phyloP scores from a whole-genome alignment of 2,888 invertebrate species.

The Melipona bicolor region DNA sequence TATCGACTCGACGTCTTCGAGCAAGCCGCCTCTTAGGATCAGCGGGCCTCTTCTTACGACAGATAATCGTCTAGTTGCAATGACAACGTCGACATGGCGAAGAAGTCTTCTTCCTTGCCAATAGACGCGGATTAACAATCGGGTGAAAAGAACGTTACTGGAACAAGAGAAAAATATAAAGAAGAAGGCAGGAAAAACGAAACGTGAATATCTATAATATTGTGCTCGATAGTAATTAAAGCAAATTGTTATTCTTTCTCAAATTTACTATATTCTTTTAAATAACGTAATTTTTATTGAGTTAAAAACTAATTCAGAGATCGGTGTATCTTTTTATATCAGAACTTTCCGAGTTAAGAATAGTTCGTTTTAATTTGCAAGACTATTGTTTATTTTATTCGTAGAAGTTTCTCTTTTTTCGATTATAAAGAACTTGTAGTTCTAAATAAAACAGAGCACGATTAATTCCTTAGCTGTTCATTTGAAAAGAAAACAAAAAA shows the following conservation, averaged over 20 bases:
- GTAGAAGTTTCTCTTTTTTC: neutral
- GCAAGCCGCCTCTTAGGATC: constrained; percentile 67
- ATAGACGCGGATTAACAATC: constrained; percentile 49
- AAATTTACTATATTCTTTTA: constrained; percentile 6
- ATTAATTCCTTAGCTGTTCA: constrained; percentile 7
- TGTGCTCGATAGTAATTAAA: constrained; percentile 21
- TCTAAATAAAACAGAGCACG: constrained; percentile 11
- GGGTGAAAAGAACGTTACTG: constrained; percentile 37
- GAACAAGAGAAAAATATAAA: constrained; percentile 30
- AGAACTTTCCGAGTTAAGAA: neutral
- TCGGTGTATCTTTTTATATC: neutral
- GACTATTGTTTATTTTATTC: neutral
- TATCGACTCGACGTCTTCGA: constrained; percentile 60
- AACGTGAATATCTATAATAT: constrained; percentile 2
- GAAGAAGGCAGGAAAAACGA: constrained; percentile 12
- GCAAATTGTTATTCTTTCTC: constrained; percentile 17
- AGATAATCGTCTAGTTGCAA: constrained; percentile 49
- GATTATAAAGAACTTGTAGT: neutral
- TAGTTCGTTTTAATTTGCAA: neutral
- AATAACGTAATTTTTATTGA: constrained; percentile 7
- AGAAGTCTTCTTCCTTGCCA: constrained; percentile 64
- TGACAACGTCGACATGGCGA: constrained; percentile 65
- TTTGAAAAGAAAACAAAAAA: neutral
- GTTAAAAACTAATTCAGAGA: neutral
- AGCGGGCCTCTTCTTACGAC: constrained; percentile 62